Evolutionary conservation across 2,797 vertebrate species (phyloP).

Genomic region (Gila robusta): DNA sequence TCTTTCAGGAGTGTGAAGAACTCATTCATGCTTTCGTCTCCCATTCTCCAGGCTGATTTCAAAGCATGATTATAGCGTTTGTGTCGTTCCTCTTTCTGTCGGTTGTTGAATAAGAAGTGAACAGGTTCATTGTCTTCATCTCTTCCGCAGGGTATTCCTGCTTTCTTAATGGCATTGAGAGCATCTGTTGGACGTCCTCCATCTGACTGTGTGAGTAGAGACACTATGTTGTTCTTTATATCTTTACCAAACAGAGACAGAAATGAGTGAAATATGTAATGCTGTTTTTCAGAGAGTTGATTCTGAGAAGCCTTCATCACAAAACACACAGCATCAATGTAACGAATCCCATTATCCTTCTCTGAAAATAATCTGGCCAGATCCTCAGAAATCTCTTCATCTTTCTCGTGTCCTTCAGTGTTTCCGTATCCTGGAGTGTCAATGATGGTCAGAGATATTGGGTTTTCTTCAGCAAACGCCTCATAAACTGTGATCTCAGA

Average conservation of each 20-base stretch:
- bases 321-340: too few relatives aligned
- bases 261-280: too few relatives aligned
- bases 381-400: background rate
- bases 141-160: too few relatives aligned
- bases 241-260: too few relatives aligned
- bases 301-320: too few relatives aligned
- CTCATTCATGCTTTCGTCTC: background rate
- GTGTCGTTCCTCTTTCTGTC: background rate
- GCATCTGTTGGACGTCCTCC: too few relatives aligned
- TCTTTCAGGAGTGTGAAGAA: conserved; percentile 28
- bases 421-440: background rate
- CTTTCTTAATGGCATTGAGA: too few relatives aligned
- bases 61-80: fast-evolving
- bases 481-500: conserved; percentile 51
- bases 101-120: conserved; percentile 51
- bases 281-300: too few relatives aligned
- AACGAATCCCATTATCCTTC: too few relatives aligned
- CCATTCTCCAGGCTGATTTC: conserved; percentile 6
- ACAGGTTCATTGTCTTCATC: too few relatives aligned
- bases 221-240: too few relatives aligned
- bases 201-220: too few relatives aligned
- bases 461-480: conserved; percentile 26
- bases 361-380: background rate
- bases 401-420: background rate
- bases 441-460: conserved; percentile 29